Evolutionary conservation across 1,140 invertebrate genomes (phyloP).

Genomic region (Penaeus japonicus): DNA sequence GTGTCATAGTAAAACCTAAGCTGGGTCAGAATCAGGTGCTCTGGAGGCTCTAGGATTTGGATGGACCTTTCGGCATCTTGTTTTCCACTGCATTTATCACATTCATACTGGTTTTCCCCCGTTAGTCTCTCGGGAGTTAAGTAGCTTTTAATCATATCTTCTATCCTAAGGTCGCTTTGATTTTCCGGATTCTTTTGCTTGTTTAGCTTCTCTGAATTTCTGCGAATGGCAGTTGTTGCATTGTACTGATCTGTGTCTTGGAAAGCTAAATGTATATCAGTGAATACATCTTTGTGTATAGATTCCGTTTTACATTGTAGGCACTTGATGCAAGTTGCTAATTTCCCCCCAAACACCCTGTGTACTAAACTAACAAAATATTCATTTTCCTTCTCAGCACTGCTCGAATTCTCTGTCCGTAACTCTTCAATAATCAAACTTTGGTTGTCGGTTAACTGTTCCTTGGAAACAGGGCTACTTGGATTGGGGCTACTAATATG

Average conservation of each 20-base stretch:
- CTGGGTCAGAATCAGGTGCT: constrained; percentile 79
- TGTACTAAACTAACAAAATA: constrained; percentile 69
- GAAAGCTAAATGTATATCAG: constrained; percentile 83
- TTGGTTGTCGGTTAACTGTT: background rate
- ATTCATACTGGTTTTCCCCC: constrained; percentile 85
- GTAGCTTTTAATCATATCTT: constrained; percentile 75
- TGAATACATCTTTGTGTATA: constrained; percentile 77
- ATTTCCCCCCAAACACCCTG: constrained; percentile 76
- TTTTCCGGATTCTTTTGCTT: constrained; percentile 27
- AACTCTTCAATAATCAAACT: constrained; percentile 41
- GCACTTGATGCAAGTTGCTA: constrained; percentile 77
- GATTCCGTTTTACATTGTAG: constrained; percentile 75
- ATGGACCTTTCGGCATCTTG: constrained; percentile 80
- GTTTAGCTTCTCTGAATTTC: constrained; percentile 61
- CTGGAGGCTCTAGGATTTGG: constrained; percentile 75
- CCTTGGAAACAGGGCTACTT: constrained; percentile 16
- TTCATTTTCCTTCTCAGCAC: constrained; percentile 27
- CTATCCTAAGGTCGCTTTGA: constrained; percentile 68
- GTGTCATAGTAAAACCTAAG: constrained; percentile 83
- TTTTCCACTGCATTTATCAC: constrained; percentile 76
- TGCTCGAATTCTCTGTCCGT: constrained; percentile 4
- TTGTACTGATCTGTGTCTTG: constrained; percentile 67
- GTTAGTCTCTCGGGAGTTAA: constrained; percentile 77
- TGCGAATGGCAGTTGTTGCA: constrained; percentile 24
- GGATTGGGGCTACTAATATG: constrained; percentile 21